Percentiles rank a stretch among this genome's conserved stretches.
phyloP scores from a whole-genome alignment of 2,888 invertebrate species.

The Hypomecis atomaria region DNA sequence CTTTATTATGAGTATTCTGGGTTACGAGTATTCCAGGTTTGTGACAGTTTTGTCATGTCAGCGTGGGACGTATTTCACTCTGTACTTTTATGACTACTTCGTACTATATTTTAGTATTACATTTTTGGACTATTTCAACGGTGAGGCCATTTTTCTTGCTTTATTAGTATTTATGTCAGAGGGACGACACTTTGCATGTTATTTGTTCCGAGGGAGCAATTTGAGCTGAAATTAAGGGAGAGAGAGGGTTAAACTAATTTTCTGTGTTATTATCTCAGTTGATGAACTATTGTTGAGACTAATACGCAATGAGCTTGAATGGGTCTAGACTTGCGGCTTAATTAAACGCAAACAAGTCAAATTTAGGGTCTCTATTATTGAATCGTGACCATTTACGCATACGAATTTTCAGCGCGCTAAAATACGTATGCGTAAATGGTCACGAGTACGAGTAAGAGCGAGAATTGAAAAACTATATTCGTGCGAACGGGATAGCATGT shows the following conservation, averaged over 20 bases:
- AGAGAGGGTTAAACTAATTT: slow-evolving; percentile 7
- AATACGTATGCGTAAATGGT: too few relatives aligned
- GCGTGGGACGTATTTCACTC: slow-evolving; percentile 21
- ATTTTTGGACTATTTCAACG: slow-evolving; percentile 18
- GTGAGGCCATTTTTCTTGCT: slow-evolving; percentile 15
- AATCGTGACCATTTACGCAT: too few relatives aligned
- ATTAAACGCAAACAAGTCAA: not conserved
- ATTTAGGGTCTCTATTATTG: too few relatives aligned
- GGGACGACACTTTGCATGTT: slow-evolving; percentile 16
- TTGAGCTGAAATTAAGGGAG: not conserved
- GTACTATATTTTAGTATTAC: slow-evolving; percentile 11
- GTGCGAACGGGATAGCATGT: too few relatives aligned
- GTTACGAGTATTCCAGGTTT: slow-evolving; percentile 20
- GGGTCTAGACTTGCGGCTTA: not conserved
- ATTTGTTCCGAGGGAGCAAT: slow-evolving; percentile 9
- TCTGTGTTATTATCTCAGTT: not conserved
- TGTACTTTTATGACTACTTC: slow-evolving; percentile 13
- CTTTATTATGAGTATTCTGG: not conserved
- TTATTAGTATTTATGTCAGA: slow-evolving; percentile 26
- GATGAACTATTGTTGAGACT: slow-evolving; percentile 10
- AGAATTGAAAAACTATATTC: too few relatives aligned
- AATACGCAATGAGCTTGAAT: slow-evolving; percentile 1
- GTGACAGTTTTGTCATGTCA: slow-evolving; percentile 13
- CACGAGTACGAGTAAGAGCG: too few relatives aligned
- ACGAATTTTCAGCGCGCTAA: too few relatives aligned